phyloP scores from a whole-genome alignment of 2,888 invertebrate genomes.

The Leptopilina myrica region DNA sequence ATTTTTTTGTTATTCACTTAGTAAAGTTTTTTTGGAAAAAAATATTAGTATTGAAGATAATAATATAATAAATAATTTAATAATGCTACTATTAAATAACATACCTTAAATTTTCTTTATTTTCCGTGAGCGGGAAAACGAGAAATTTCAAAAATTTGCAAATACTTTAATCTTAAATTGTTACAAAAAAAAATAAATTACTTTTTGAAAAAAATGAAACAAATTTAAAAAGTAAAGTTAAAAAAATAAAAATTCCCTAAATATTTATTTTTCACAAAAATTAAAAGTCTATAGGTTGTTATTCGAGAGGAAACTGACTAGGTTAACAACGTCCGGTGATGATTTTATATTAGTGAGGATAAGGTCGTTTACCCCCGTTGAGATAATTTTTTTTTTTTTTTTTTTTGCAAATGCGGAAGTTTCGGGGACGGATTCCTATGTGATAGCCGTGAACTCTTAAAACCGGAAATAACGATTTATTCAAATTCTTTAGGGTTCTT shows the following conservation, averaged over 20 bases:
- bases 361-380: constrained; percentile 44
- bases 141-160: too few species aligned
- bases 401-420: constrained; percentile 59
- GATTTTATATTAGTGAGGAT: constrained; percentile 58
- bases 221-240: background rate
- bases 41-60: too few species aligned
- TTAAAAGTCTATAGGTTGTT: constrained; percentile 22
- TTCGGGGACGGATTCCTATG: constrained; percentile 64
- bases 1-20: too few species aligned
- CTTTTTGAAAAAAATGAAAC: background rate
- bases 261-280: background rate
- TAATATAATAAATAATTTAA: too few species aligned
- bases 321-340: constrained; percentile 42
- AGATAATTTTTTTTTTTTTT: constrained; percentile 28
- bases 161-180: background rate
- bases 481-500: background rate
- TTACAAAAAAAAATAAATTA: background rate
- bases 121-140: too few species aligned
- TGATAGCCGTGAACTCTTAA: constrained; percentile 69
- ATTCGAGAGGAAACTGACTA: constrained; percentile 54
- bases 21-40: too few species aligned
- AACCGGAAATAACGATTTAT: constrained; percentile 61
- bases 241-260: too few species aligned
- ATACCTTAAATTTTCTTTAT: too few species aligned
- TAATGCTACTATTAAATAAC: too few species aligned